Evolutionary conservation across 2,888 invertebrate species (phyloP).

Genomic region (Ornithoptera priamus): DNA sequence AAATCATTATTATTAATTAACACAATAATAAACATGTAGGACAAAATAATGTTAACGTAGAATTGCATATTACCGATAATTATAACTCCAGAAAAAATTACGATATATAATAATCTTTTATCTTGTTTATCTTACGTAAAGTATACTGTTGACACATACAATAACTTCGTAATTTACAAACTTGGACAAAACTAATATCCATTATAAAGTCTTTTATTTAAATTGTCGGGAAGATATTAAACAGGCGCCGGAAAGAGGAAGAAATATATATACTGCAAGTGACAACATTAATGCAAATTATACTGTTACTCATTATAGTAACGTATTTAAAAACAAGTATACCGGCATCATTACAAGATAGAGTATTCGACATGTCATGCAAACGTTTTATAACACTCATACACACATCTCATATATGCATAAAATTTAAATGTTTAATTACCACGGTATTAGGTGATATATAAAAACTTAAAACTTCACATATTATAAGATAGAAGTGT

Average conservation of each 20-base stretch:
- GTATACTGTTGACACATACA: neutral
- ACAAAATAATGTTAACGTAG: neutral
- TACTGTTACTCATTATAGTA: conserved; percentile 53
- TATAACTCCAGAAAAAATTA: neutral
- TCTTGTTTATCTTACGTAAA: neutral
- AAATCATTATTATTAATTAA: neutral
- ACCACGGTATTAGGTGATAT: too few relatives aligned
- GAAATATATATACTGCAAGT: conserved; percentile 48
- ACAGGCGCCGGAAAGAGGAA: conserved; percentile 36
- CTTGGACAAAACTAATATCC: conserved; percentile 13
- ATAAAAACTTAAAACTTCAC: too few relatives aligned
- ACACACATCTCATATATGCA: neutral
- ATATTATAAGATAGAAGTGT: too few relatives aligned
- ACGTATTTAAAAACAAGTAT: conserved; percentile 47
- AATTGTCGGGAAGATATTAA: conserved; percentile 21
- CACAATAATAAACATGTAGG: too few relatives aligned
- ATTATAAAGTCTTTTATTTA: conserved; percentile 21
- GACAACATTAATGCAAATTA: conserved; percentile 63
- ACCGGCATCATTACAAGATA: neutral
- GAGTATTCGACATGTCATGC: neutral
- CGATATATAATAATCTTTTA: neutral
- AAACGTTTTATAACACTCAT: neutral
- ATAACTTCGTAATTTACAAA: neutral
- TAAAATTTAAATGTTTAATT: neutral
- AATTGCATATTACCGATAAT: neutral